Evolutionary conservation across 2,797 vertebrate genomes (phyloP).

Genomic region (Sandelia bainsii): DNA sequence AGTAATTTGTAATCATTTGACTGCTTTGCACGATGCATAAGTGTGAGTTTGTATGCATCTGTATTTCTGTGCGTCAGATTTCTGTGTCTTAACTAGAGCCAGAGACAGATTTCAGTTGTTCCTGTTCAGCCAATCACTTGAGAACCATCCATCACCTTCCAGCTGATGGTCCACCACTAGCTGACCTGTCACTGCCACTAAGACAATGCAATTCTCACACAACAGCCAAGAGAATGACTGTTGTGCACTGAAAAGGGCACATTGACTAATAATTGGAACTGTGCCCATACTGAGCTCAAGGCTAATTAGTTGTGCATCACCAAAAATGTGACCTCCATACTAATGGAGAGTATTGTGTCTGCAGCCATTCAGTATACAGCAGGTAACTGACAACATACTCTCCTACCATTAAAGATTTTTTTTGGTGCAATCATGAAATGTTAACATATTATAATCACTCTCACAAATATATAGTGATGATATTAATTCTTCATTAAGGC

Average conservation of each 20-base stretch:
- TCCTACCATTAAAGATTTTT: conserved; percentile 21
- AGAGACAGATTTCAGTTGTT: conserved; percentile 57
- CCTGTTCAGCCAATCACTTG: conserved; percentile 42
- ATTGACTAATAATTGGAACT: conserved; percentile 72
- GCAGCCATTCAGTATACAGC: conserved; percentile 34
- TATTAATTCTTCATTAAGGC: conserved; percentile 72
- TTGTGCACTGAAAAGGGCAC: conserved; percentile 71
- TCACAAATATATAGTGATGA: conserved; percentile 59
- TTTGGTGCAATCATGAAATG: conserved; percentile 41
- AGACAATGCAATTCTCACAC: conserved; percentile 47
- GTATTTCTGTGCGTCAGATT: conserved; percentile 11
- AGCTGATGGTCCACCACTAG: conserved; percentile 58
- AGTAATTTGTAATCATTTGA: neutral
- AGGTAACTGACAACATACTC: conserved; percentile 48
- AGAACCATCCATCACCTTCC: conserved; percentile 73
- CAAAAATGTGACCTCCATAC: conserved; percentile 72
- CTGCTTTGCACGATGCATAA: neutral
- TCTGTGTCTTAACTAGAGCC: conserved; percentile 10
- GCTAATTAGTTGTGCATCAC: conserved; percentile 72
- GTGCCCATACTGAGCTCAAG: conserved; percentile 58
- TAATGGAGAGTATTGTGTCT: conserved; percentile 50
- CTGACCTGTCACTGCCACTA: conserved; percentile 67
- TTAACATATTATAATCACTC: conserved; percentile 58
- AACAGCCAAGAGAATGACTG: conserved; percentile 54
- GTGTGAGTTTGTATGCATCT: neutral